These are phyloP conservation scores for Dynastes tityus DNA, from an alignment of 2,888 invertebrate species.

Conservation along the genomic window DNA sequence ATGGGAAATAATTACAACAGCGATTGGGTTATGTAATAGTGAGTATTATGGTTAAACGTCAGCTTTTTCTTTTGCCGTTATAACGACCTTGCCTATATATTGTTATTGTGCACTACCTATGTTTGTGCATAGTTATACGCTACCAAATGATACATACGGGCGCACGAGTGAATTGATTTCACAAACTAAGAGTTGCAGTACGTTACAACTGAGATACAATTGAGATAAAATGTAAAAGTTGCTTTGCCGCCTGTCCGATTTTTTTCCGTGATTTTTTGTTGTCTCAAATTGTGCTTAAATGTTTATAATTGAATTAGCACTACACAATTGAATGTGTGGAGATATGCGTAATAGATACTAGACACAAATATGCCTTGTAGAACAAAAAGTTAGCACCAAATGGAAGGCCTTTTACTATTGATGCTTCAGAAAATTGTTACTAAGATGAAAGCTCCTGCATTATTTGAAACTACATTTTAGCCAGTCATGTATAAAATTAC, in stretches of 20 bases:
- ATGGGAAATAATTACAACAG: constrained; percentile 51
- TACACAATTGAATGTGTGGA: too few relatives aligned
- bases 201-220: neutral
- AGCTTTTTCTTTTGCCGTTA: constrained; percentile 52
- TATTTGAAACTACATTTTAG: too few relatives aligned
- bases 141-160: neutral
- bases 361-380: too few relatives aligned
- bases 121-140: constrained; percentile 11
- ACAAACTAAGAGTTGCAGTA: neutral
- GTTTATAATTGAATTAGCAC: neutral
- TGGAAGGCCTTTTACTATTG: too few relatives aligned
- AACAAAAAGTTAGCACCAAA: too few relatives aligned
- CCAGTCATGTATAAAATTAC: too few relatives aligned
- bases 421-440: too few relatives aligned
- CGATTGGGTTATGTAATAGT: constrained; percentile 44
- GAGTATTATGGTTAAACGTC: constrained; percentile 40
- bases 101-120: constrained; percentile 26
- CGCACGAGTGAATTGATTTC: neutral
- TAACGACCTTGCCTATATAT: constrained; percentile 46
- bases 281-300: neutral
- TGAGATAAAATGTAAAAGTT: constrained; percentile 29
- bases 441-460: too few relatives aligned
- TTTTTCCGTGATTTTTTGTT: neutral
- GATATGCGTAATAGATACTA: too few relatives aligned
- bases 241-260: neutral